Conservation (phyloP, 2,797 vertebrate species). For the Rhinoraja longicauda region DNA sequence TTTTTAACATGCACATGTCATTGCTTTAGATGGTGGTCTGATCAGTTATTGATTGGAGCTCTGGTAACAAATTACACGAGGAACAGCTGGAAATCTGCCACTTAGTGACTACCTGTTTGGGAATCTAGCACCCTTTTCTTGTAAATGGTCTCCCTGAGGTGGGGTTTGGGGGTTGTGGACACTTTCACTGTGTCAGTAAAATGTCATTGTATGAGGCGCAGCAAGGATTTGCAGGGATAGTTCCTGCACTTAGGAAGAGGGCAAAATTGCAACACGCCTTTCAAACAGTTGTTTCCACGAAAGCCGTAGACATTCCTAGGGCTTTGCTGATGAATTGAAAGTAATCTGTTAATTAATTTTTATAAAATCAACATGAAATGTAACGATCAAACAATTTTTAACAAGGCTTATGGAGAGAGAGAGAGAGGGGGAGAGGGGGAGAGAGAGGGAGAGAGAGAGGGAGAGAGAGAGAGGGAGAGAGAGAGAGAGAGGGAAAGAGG, state of each 20-base stretch:
- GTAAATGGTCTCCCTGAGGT: conserved; percentile 53
- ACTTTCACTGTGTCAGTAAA: conserved; percentile 36
- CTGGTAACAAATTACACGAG: conserved; percentile 64
- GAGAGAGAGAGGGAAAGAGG: too few species aligned
- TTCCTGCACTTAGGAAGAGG: conserved; percentile 13
- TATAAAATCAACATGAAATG: neutral
- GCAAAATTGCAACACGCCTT: neutral
- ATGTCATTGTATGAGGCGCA: conserved; percentile 14
- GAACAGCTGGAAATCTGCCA: conserved; percentile 59
- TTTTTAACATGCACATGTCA: conserved; percentile 31
- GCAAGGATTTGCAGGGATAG: neutral
- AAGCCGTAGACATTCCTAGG: neutral
- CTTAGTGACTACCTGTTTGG: conserved; percentile 55
- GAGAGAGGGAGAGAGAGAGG: too few species aligned
- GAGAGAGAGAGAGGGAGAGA: too few species aligned
- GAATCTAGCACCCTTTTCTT: conserved; percentile 54
- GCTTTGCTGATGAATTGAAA: conserved; percentile 35
- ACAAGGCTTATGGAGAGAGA: neutral
- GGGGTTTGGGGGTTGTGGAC: conserved; percentile 44
- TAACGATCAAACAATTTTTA: neutral
- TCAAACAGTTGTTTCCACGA: conserved; percentile 9
- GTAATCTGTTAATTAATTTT: conserved; percentile 32
- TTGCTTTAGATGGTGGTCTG: conserved; percentile 47
- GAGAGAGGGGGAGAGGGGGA: neutral
- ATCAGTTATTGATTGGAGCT: conserved; percentile 60